A percentile compares a stretch with the other conserved stretches of the same genome.
phyloP scores from a whole-genome alignment of 2,888 invertebrate species.

The Hirtodrosophila duncani region DNA sequence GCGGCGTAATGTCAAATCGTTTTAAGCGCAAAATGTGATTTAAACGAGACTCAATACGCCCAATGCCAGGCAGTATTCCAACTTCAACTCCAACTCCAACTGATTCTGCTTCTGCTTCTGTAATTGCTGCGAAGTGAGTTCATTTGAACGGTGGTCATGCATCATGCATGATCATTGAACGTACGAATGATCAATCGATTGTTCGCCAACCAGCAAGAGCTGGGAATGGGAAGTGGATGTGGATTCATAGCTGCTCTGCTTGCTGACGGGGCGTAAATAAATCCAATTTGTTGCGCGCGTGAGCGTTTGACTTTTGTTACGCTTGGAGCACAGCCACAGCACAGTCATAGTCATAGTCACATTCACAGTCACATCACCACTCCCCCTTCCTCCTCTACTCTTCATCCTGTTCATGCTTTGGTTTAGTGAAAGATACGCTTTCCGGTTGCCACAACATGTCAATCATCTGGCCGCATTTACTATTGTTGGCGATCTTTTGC shows the following conservation, averaged over 20 bases:
- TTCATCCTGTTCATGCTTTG: neutral
- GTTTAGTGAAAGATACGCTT: slow-evolving; percentile 35
- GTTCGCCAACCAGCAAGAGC: too few species aligned
- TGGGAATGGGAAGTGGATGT: slow-evolving; percentile 5
- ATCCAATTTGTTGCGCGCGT: slow-evolving; percentile 64
- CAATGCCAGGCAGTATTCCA: neutral
- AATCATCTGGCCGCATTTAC: slow-evolving; percentile 61
- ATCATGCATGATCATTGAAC: slow-evolving; percentile 55
- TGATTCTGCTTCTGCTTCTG: neutral
- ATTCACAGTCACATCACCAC: neutral
- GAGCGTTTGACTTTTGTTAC: slow-evolving; percentile 44
- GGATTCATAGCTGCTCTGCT: slow-evolving; percentile 8
- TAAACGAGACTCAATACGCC: slow-evolving; percentile 38
- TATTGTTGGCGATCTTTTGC: slow-evolving; percentile 23
- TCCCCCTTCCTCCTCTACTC: slow-evolving; percentile 2
- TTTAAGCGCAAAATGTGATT: slow-evolving; percentile 37
- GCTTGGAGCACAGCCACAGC: slow-evolving; percentile 10
- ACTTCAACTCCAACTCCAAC: slow-evolving; percentile 5
- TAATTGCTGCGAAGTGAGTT: slow-evolving; percentile 38
- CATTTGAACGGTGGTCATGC: slow-evolving; percentile 49
- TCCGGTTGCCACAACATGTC: slow-evolving; percentile 77
- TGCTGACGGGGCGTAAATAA: slow-evolving; percentile 62
- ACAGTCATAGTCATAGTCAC: too few species aligned
- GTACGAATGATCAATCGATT: neutral
- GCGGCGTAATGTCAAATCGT: slow-evolving; percentile 39